These are phyloP conservation scores for Megaceryle alcyon DNA, from an alignment of 2,797 vertebrate species.

Conservation along the genomic window DNA sequence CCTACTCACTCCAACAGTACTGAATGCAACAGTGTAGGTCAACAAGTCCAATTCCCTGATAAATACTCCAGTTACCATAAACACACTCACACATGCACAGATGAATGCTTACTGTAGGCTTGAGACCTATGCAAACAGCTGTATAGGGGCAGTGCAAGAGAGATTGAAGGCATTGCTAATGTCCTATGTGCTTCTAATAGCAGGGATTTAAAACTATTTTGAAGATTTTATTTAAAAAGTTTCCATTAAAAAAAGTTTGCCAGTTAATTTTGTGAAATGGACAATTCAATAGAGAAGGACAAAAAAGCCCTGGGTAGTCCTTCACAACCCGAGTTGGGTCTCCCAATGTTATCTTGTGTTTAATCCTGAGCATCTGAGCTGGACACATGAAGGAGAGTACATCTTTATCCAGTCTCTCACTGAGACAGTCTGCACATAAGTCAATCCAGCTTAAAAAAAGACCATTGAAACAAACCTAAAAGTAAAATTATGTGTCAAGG, in stretches of 20 bases:
- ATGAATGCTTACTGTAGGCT: not conserved
- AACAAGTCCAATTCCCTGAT: not conserved
- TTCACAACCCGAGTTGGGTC: not conserved
- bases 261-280: not conserved
- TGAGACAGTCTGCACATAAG: not conserved
- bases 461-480: not conserved
- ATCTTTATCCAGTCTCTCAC: not conserved
- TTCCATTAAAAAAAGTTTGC: not conserved
- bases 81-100: too few relatives aligned
- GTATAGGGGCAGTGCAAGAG: too few relatives aligned
- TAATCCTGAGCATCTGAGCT: not conserved
- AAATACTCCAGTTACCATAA: not conserved
- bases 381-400: not conserved
- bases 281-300: not conserved
- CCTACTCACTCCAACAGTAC: not conserved
- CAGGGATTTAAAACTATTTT: not conserved
- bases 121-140: not conserved
- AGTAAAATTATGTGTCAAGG: not conserved
- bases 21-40: not conserved
- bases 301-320: not conserved
- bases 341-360: not conserved
- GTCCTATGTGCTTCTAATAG: not conserved
- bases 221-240: not conserved
- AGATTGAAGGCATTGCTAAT: not conserved
- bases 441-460: not conserved